Base-by-base conservation (phyloP, 2,113 vertebrate genomes). In the Hipposideros armiger region DNA sequence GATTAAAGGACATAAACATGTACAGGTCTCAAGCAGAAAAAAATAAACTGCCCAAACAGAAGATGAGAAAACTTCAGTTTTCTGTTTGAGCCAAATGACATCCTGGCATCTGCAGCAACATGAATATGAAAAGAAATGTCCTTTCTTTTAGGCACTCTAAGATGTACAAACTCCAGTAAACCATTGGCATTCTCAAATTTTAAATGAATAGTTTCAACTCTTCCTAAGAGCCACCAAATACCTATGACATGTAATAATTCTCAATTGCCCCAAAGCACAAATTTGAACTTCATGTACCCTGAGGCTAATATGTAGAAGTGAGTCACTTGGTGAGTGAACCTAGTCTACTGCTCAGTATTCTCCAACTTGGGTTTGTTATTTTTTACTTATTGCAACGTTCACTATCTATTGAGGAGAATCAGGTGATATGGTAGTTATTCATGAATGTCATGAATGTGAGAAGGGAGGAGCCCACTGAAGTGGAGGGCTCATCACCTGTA, bases 61-160 rank as follows among this genome's bases (percentile, higher is more conserved):
- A 80, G 24, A 58, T 90, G 70, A 87, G 62, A 95, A 76, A 64
- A 1, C 7, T 72, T 81, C 73, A 42, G 45, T 73, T 86, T 89
- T 85, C 58, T 91, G 11, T 93, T 84, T 72, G 70, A 92, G 52
- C 24, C 84, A 81, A 66, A 67, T 54, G 24, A 72, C 54, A 95
- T 15, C 20, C 32, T 87, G 64, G 28, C 58, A 83, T 84, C 56
- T 52, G 7, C 28, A 76, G 58, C 77, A 16, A 72, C 19, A 32
- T 45, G 52, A 86, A 32, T 69, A 81, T 6, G 40, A 45, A 80
- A 90, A 84, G 58, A 81, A 95, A 94, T 42, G 40, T 28, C 32
- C 82, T 77, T 82, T 89, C 54, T 94, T 74, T 81, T 11, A 42
- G 14, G 22, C 45, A 77, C 14, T 77, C 15, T 66, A 72, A 87